Conservation (phyloP, 2,888 invertebrate species). For the Ectemnius continuus region DNA sequence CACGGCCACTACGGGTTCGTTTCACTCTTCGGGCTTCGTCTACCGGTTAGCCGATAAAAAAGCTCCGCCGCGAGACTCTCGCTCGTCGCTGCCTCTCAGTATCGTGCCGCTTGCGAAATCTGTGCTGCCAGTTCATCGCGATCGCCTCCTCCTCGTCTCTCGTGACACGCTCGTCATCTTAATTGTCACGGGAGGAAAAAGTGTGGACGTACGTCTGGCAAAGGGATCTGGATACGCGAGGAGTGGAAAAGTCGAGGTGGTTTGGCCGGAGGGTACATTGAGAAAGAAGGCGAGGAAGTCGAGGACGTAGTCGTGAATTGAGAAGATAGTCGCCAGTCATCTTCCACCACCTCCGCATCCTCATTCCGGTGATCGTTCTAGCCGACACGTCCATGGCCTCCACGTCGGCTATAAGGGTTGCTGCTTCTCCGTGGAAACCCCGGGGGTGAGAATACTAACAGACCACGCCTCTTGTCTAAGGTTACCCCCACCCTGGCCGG, state of each 20-base stretch:
- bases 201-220: too few species aligned
- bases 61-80: slow-evolving; percentile 65
- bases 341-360: slow-evolving; percentile 51
- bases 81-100: slow-evolving; percentile 45
- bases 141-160: too few species aligned
- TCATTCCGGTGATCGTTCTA: slow-evolving; percentile 56
- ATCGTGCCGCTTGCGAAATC: slow-evolving; percentile 34
- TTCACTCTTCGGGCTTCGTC: slow-evolving; percentile 64
- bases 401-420: slow-evolving; percentile 62
- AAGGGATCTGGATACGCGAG: too few species aligned
- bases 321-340: slow-evolving; percentile 52
- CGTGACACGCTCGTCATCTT: too few species aligned
- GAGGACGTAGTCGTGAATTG: slow-evolving; percentile 37
- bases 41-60: slow-evolving; percentile 72
- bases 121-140: slow-evolving; percentile 3
- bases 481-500: slow-evolving; percentile 70
- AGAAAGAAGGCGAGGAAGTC: slow-evolving; percentile 6
- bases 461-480: slow-evolving; percentile 78
- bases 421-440: slow-evolving; percentile 59
- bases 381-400: slow-evolving; percentile 57
- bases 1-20: slow-evolving; percentile 59
- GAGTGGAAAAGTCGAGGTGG: too few species aligned
- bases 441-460: slow-evolving; percentile 66
- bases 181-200: too few species aligned
- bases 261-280: too few species aligned